These are phyloP conservation scores for Cryptotis parvus DNA, from an alignment of 2,113 vertebrate genomes.

Conservation along the genomic window DNA sequence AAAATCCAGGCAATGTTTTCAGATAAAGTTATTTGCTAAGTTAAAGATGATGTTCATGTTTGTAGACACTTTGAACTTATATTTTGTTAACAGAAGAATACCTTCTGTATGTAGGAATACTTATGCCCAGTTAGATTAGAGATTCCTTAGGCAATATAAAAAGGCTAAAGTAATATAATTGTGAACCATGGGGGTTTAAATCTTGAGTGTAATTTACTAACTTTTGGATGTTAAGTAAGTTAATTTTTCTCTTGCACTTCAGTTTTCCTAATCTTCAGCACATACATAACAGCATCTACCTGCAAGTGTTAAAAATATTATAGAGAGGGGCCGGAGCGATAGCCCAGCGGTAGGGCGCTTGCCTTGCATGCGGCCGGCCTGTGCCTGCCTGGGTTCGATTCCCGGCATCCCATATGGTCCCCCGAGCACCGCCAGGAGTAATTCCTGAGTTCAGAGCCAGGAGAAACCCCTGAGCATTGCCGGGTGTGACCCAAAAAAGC, in stretches of 20 bases:
- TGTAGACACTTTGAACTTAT: conserved; percentile 27
- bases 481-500: no score
- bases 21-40: neutral
- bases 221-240: neutral
- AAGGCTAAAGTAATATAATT: neutral
- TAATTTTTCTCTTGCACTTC: neutral
- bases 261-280: conserved; percentile 6
- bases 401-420: no score
- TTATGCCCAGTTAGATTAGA: neutral
- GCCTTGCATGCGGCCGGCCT: no score
- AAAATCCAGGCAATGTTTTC: neutral
- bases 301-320: neutral
- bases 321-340: neutral
- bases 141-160: neutral
- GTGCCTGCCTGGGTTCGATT: no score
- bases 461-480: no score
- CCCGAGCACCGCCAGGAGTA: no score
- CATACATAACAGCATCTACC: neutral
- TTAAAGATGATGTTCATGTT: neutral
- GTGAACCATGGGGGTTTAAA: neutral
- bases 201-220: neutral
- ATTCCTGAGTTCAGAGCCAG: no score
- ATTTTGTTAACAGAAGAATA: neutral
- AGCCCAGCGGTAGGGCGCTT: no score
- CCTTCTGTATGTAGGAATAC: conserved; percentile 22